These are phyloP conservation scores for Halcyon badia DNA, from an alignment of 2,797 vertebrate genomes.

Conservation along the genomic window DNA sequence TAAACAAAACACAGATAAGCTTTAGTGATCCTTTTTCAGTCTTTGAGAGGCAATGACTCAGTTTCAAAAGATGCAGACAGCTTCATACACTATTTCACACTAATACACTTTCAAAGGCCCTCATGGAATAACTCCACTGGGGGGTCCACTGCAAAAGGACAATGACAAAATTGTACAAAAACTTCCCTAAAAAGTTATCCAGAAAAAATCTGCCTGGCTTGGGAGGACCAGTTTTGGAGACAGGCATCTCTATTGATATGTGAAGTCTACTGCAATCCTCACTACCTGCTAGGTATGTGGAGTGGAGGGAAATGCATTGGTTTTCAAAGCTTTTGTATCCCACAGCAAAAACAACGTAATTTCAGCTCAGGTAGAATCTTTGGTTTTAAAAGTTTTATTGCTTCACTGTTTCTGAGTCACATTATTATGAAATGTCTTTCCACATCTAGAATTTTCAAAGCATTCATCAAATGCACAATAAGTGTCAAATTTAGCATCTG, in stretches of 20 bases:
- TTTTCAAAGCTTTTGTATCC: neutral
- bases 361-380: neutral
- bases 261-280: neutral
- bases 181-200: neutral
- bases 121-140: neutral
- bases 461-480: conserved; percentile 21
- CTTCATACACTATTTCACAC: neutral
- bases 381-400: neutral
- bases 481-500: neutral
- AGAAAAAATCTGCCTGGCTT: neutral
- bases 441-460: conserved; percentile 39
- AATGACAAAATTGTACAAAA: neutral
- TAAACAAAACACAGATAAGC: neutral
- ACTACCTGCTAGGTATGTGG: neutral
- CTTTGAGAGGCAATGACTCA: neutral
- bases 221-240: neutral
- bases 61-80: neutral
- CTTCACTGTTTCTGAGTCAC: neutral
- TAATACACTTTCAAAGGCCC: neutral
- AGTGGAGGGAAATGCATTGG: neutral
- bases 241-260: neutral
- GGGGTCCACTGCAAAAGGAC: neutral
- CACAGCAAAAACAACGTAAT: neutral
- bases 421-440: neutral
- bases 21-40: neutral